Percentiles rank a stretch among this genome's conserved stretches.
Evolutionary conservation across 2,797 vertebrate species (phyloP).

Genomic region (Clarias pachynema): DNA sequence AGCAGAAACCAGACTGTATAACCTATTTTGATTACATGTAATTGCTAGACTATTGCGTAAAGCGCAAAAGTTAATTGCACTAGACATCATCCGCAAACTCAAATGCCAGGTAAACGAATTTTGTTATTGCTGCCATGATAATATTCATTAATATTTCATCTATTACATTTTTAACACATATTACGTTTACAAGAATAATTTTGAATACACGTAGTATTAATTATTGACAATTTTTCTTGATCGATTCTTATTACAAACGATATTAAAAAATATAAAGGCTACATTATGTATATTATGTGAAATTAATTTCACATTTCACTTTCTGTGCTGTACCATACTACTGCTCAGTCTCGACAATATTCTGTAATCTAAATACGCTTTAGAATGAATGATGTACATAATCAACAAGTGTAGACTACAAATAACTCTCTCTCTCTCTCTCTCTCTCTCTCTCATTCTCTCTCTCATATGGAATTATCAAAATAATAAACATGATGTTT

Average conservation of each 20-base stretch:
- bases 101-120: not conserved
- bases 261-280: not conserved
- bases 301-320: too few species aligned
- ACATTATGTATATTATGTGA: not conserved
- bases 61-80: not conserved
- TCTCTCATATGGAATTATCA: too few species aligned
- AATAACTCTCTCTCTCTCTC: not conserved
- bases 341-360: not conserved
- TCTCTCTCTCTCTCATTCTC: too few species aligned
- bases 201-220: not conserved
- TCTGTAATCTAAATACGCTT: not conserved
- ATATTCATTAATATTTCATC: slow-evolving; percentile 27
- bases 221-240: not conserved
- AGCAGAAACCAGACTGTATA: not conserved
- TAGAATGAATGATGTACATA: not conserved
- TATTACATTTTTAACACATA: not conserved
- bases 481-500: not conserved
- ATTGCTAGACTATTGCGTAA: not conserved
- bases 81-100: not conserved
- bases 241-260: not conserved
- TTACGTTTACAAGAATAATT: not conserved
- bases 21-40: not conserved
- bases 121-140: not conserved
- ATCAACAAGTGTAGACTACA: too few species aligned
- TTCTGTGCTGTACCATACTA: not conserved